Conservation (phyloP, 2,888 invertebrate species). For the Imbricaverruca yamaguchii region DNA sequence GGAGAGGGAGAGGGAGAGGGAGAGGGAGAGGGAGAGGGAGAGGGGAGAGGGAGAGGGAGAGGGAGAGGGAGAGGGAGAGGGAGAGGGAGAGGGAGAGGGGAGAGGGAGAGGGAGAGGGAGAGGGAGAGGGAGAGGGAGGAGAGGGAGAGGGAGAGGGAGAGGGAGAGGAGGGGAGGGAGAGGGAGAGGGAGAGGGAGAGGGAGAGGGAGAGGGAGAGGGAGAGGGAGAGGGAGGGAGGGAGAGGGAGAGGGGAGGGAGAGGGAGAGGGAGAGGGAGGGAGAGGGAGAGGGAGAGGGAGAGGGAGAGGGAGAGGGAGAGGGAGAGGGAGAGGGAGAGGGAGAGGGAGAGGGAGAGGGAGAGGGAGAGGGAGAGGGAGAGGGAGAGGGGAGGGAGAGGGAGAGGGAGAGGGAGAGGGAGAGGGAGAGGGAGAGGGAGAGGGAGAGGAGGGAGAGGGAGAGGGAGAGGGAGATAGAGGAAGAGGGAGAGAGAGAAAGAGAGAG, state of each 20-base stretch:
- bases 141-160: background rate
- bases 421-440: background rate
- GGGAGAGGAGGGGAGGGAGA: too few relatives aligned
- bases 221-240: too few relatives aligned
- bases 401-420: background rate
- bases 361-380: background rate
- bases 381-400: too few relatives aligned
- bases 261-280: too few relatives aligned
- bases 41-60: background rate
- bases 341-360: background rate
- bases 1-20: background rate
- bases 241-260: too few relatives aligned
- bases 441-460: background rate
- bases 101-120: background rate
- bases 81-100: background rate
- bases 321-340: background rate
- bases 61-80: background rate
- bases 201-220: too few relatives aligned
- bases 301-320: too few relatives aligned
- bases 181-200: too few relatives aligned
- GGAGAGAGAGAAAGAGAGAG: background rate
- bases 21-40: background rate
- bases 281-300: too few relatives aligned
- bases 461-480: background rate
- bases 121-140: too few relatives aligned